Conservation (phyloP, 2,113 vertebrate genomes). For the Hippolais icterina region DNA sequence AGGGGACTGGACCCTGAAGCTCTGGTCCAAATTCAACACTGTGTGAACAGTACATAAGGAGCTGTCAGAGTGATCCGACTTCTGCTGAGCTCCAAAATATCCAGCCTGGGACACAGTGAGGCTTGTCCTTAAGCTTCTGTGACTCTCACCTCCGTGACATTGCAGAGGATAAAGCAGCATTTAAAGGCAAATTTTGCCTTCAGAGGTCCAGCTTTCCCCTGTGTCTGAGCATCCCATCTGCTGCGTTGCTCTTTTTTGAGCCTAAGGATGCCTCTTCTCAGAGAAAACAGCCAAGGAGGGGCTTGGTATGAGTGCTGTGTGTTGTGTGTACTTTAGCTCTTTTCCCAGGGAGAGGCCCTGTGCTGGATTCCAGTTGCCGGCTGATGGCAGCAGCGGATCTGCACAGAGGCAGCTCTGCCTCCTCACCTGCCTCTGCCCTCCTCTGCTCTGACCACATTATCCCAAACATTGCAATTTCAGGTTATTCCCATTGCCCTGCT, state of each 20-base stretch:
- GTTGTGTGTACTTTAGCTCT: neutral
- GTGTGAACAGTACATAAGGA: neutral
- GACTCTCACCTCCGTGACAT: rapidly evolving
- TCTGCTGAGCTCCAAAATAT: neutral
- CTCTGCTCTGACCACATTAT: neutral
- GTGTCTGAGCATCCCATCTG: neutral
- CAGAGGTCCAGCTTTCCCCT: neutral
- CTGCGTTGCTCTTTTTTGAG: neutral
- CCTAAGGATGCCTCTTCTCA: neutral
- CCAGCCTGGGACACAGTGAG: neutral
- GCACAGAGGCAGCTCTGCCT: neutral
- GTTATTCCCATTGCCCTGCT: neutral
- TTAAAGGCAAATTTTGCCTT: neutral
- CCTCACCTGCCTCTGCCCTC: neutral
- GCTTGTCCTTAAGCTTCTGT: neutral
- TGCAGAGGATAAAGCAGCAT: neutral
- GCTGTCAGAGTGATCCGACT: neutral
- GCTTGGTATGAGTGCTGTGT: rapidly evolving
- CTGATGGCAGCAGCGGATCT: conserved; percentile 61
- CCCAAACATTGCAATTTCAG: neutral
- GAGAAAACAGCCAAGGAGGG: neutral
- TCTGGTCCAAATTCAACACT: neutral
- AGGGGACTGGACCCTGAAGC: neutral
- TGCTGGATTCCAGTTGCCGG: neutral
- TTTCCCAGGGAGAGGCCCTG: neutral